Conservation (phyloP, 2,113 vertebrate species). For the Pseudopodoces humilis region DNA sequence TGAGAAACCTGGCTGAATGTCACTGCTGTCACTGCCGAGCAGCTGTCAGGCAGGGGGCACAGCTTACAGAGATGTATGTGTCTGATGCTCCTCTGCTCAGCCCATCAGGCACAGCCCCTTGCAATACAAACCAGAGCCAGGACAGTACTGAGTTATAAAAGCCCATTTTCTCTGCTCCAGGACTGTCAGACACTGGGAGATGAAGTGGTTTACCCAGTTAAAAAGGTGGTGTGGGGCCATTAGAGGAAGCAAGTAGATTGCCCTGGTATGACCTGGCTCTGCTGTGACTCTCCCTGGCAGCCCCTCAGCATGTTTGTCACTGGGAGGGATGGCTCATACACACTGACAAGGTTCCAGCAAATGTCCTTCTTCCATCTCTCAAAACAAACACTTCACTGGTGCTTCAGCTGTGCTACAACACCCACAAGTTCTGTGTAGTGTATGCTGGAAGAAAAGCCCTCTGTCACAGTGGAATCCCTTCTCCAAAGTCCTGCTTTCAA, state of each 20-base stretch:
- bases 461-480: neutral
- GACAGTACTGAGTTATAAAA: neutral
- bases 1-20: neutral
- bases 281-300: neutral
- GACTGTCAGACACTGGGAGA: neutral
- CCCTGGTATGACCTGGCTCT: neutral
- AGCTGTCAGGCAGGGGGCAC: fast-evolving
- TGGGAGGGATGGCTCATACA: neutral
- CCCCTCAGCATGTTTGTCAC: neutral
- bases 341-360: neutral
- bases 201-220: neutral
- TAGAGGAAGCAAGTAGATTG: neutral
- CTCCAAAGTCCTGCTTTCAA: neutral
- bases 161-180: neutral
- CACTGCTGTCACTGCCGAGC: neutral
- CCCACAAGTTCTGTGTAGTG: neutral
- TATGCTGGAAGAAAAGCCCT: neutral
- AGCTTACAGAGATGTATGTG: neutral
- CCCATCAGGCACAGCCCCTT: neutral
- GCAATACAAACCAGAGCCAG: neutral
- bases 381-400: neutral
- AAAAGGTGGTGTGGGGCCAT: neutral
- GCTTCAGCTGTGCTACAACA: neutral
- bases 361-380: neutral
- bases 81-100: neutral